Evolutionary conservation across 1,140 invertebrate species (phyloP), one percentile per base, ranked within the genome.

Genomic region (Penaeus japonicus): DNA sequence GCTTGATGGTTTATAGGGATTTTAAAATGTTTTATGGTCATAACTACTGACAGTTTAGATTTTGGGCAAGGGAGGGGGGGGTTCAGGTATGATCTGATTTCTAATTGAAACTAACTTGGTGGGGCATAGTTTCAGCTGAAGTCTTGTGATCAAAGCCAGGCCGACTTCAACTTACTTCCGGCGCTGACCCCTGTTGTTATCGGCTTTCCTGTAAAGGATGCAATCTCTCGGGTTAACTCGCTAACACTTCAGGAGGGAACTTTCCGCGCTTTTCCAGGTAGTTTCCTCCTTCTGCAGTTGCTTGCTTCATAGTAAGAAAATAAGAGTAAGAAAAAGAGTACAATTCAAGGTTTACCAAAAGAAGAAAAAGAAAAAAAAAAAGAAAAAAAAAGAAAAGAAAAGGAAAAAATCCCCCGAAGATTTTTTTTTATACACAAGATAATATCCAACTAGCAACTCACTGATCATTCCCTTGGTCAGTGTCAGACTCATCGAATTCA

Each of bases 401-500:
- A 27, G 57, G 20, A 73, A 83, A 32, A 35, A 27, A 78, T n/a
- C 24, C 30, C n/a, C 27, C 18, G 17, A 59, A 35, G 22, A 35
- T n/a, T 39, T 39, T 62, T 32, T 57, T 55, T 54, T 54, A 75
- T 27, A 77, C 53, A 79, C 73, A 77, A 82, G 30, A 73, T 73
- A 30, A 30, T 57, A 83, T 7, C 30, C 35, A 59, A 78, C 7
- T 73, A 15, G 35, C 75, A 35, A 70, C 95, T 95, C 93, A 96
- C 96, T 95, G 95, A 91, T 96, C 95, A 75, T 95, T 95, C 91
- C 96, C 96, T 93, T 97, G 96, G 93, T 98, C 97, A 91, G 96
- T 97, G 93, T 98, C 97, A 92, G 96, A 96, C 93, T 98, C 97
- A 91, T 98, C 97, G 91, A 96, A 94, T 93, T 98, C 96, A 90